A percentile compares a stretch with the other conserved stretches of the same genome.
Conservation (phyloP, 2,797 vertebrate species). For the Vespertilio murinus region DNA sequence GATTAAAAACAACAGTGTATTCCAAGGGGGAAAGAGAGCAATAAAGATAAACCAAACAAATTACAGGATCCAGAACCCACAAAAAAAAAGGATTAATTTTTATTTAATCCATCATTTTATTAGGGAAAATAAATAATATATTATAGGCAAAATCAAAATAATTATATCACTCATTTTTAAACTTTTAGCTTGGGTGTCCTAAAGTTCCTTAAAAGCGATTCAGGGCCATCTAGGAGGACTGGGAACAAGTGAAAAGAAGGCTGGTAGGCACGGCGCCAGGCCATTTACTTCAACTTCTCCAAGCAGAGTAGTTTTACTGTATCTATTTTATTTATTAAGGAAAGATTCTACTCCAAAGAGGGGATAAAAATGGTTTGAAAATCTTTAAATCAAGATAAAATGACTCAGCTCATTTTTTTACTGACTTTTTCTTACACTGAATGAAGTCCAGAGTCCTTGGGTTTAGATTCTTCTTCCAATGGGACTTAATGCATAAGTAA, state of each 20-base stretch:
- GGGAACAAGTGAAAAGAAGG: neutral
- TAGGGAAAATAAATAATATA: neutral
- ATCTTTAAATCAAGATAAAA: slow-evolving; percentile 26
- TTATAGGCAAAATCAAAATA: neutral
- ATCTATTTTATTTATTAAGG: neutral
- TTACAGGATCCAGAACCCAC: neutral
- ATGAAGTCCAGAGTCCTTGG: neutral
- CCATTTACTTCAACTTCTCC: neutral
- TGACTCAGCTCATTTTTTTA: neutral
- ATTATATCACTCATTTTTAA: neutral
- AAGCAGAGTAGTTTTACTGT: neutral
- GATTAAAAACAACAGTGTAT: neutral
- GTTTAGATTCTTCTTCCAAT: neutral
- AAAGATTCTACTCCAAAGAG: slow-evolving; percentile 6
- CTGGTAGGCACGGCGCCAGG: neutral
- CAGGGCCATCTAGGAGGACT: neutral
- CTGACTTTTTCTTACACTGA: neutral
- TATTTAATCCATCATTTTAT: neutral
- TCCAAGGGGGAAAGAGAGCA: neutral
- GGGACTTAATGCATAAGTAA: neutral
- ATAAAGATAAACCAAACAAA: neutral
- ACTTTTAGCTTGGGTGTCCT: neutral
- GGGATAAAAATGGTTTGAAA: neutral
- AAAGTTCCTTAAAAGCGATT: neutral
- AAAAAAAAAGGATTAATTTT: slow-evolving; percentile 12